Conservation (phyloP, 23 tunicate genomes). For the Halocynthia roretzi region DNA sequence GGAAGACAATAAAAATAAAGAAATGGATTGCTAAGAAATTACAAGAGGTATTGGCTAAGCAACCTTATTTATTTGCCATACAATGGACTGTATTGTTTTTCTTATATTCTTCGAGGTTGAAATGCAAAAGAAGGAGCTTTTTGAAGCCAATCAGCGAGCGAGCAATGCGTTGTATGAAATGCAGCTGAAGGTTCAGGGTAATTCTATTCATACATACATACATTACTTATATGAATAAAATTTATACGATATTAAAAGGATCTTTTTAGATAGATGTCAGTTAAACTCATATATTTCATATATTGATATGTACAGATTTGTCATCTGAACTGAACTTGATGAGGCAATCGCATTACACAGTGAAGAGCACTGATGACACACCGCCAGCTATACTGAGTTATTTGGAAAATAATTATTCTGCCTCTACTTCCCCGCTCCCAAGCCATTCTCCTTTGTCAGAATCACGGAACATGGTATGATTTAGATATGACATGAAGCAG, state of each 20-base stretch:
- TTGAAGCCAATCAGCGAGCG: conserved; percentile 32
- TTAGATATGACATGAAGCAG: too few relatives aligned
- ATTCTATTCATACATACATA: not conserved
- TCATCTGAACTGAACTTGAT: conserved; percentile 5
- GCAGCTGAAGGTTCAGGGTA: conserved; percentile 59
- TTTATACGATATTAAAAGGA: not conserved
- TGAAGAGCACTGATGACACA: not conserved
- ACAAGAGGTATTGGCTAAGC: conserved; percentile 8
- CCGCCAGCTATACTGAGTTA: too few relatives aligned
- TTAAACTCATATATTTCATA: not conserved
- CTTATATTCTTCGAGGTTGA: conserved; percentile 34
- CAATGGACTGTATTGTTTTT: not conserved
- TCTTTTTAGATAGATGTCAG: not conserved
- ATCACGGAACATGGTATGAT: conserved; percentile 6
- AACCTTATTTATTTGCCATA: not conserved
- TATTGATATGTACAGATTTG: not conserved
- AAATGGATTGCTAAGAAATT: conserved; percentile 17
- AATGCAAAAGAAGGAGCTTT: conserved; percentile 46
- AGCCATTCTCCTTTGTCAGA: too few relatives aligned
- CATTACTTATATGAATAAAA: not conserved
- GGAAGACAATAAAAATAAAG: conserved; percentile 5
- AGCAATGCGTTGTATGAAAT: conserved; percentile 42
- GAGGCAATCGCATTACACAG: conserved; percentile 1
- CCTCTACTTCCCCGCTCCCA: too few relatives aligned
- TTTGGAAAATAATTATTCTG: too few relatives aligned